Evolutionary conservation across 2,888 invertebrate species (phyloP), one percentile per base, ranked within the genome.

Genomic region (Drosophila kanekoi): DNA sequence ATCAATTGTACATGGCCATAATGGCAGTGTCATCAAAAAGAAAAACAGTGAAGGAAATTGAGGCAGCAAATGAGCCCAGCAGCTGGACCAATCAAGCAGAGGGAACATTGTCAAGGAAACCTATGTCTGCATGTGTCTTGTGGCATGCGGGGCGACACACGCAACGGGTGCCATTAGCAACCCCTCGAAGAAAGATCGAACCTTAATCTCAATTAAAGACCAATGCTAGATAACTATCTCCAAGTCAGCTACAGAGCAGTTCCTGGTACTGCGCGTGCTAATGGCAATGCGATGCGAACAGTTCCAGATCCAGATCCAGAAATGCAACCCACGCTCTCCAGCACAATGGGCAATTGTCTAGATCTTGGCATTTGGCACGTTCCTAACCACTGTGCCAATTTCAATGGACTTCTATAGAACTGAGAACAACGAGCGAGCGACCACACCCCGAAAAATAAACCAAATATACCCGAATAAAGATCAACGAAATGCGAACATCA

Each of bases 1-100:
- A 85, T 84, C 86, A 81, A 81, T 81, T 85, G 79, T 85, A 65
- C 67, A 79, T 72, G 86, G 79, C 77, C 74, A 85, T 84, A 79
- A 72, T 72, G 64, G 62, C 58, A 52, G 53, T 81, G 81, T 80
- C 81, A 81, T 74, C 81, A 44, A 38, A 44, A 32, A 51, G 40
- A 47, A 51, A 56, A 53, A 49, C 45, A 62, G 51, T 40, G 10
- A 49, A 43, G 43, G 33, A 76, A 80, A 77, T 70, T 75, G 75
- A 68, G 37, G 67, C 70, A 76, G 68, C 72, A 82, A 77, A 76
- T 74, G 82, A 85, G 73, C 45, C 35, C 48, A 44, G 57, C 80
- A 66, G 78, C 73, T 79, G 82, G 14, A 62, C 59, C 71, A 63
- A 66, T 68, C 62, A 38, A 56, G 45, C 18, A 40, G n/a, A 13